Evolutionary conservation across 2,888 invertebrate species (phyloP).

Genomic region (Odontothrips loti): DNA sequence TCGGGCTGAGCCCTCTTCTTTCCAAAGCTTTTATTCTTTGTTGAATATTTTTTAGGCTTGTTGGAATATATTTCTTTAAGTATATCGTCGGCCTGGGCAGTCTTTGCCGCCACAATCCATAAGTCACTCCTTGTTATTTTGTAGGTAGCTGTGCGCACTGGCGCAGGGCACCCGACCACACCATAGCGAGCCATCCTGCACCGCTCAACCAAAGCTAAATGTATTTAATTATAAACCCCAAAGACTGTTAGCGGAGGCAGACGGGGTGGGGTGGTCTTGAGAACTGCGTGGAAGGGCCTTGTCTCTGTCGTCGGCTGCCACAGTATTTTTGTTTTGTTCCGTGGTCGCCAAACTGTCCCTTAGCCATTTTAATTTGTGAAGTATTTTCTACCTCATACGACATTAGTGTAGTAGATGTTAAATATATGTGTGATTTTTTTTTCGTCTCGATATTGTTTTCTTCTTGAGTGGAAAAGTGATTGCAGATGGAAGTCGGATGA

Average conservation of each 20-base stretch:
- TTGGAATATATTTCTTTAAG: not conserved
- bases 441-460: conserved; percentile 8
- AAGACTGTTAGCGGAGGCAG: conserved; percentile 4
- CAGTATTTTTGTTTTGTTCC: conserved; percentile 1
- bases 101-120: conserved; percentile 10
- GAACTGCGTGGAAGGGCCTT: conserved; percentile 19
- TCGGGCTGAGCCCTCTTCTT: conserved; percentile 11
- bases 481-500: conserved; percentile 21
- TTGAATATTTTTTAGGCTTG: conserved; percentile 11
- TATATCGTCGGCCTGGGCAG: conserved; percentile 11
- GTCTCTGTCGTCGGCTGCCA: not conserved
- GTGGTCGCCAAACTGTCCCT: conserved; percentile 19
- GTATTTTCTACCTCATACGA: conserved; percentile 25
- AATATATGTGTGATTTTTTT: conserved; percentile 21
- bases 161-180: conserved; percentile 7
- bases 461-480: not conserved
- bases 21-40: conserved; percentile 21
- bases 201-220: not conserved
- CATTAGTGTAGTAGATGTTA: conserved; percentile 9
- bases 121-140: not conserved
- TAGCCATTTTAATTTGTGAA: conserved; percentile 18
- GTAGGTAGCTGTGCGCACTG: not conserved
- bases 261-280: conserved; percentile 3
- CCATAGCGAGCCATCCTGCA: conserved; percentile 4
- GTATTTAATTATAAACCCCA: conserved; percentile 18